phyloP scores from a whole-genome alignment of 1,140 invertebrate genomes.

The Heliconius congener region DNA sequence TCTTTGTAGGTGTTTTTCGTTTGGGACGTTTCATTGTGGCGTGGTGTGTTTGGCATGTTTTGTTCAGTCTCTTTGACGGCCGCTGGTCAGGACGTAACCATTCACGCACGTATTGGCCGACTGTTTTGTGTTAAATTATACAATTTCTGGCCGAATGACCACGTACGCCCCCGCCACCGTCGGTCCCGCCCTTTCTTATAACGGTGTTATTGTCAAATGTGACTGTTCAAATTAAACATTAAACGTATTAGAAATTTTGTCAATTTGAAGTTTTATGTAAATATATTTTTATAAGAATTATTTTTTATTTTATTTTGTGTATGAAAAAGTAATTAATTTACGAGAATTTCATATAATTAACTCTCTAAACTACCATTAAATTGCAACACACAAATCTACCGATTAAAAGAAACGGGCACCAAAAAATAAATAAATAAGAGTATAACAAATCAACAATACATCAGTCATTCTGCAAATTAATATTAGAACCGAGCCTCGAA shows the following conservation, averaged over 20 bases:
- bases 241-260: not conserved
- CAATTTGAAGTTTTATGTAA: not conserved
- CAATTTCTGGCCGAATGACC: constrained; percentile 72
- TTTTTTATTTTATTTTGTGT: too few species aligned
- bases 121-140: constrained; percentile 73
- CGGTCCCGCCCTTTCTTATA: constrained; percentile 48
- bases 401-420: not conserved
- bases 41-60: constrained; percentile 73
- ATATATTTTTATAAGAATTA: not conserved
- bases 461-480: constrained; percentile 49
- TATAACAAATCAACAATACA: constrained; percentile 38
- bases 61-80: constrained; percentile 65
- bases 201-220: not conserved
- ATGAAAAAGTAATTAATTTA: not conserved
- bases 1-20: constrained; percentile 60
- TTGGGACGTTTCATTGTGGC: constrained; percentile 61
- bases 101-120: constrained; percentile 53
- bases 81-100: constrained; percentile 60
- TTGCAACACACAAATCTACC: not conserved
- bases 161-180: constrained; percentile 39
- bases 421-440: not conserved
- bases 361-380: not conserved
- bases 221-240: not conserved
- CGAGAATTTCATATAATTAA: not conserved
- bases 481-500: constrained; percentile 38